A percentile compares a stretch with the other conserved stretches of the same genome.
Evolutionary conservation across 1,140 invertebrate genomes (phyloP).

Genomic region (Drosophila tristis): DNA sequence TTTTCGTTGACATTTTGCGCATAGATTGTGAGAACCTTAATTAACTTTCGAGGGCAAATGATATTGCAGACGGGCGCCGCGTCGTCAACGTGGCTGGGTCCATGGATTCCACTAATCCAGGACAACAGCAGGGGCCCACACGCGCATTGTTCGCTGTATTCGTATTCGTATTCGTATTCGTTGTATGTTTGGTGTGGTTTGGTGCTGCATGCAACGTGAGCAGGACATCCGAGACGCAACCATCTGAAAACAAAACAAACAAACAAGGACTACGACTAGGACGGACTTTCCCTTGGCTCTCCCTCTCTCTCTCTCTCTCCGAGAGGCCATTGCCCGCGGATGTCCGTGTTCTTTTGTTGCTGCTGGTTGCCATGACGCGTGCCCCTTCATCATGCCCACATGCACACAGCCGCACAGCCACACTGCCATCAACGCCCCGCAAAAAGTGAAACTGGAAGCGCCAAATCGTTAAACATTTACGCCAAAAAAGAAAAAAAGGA

Average conservation of each 20-base stretch:
- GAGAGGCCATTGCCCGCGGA: too few species aligned
- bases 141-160: not conserved
- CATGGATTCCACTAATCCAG: conserved; percentile 38
- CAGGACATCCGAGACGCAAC: conserved; percentile 48
- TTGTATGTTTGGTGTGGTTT: conserved; percentile 21
- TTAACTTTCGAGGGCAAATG: conserved; percentile 66
- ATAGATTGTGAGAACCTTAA: conserved; percentile 72
- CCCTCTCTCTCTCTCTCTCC: not conserved
- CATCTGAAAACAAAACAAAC: conserved; percentile 34
- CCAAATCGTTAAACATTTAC: not conserved
- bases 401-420: not conserved
- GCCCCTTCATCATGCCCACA: conserved; percentile 19
- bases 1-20: conserved; percentile 61
- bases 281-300: not conserved
- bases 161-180: conserved; percentile 14
- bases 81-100: conserved; percentile 15
- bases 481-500: too few species aligned
- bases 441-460: conserved; percentile 24
- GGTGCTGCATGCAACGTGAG: conserved; percentile 56
- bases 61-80: conserved; percentile 16
- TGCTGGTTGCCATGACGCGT: conserved; percentile 39
- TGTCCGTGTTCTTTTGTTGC: conserved; percentile 12
- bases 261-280: conserved; percentile 15
- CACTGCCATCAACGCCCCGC: not conserved
- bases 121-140: conserved; percentile 5